Percentiles rank a stretch among this genome's conserved stretches.
Conservation (phyloP, 1,140 invertebrate genomes). For the Rhizoglyphus robini region DNA sequence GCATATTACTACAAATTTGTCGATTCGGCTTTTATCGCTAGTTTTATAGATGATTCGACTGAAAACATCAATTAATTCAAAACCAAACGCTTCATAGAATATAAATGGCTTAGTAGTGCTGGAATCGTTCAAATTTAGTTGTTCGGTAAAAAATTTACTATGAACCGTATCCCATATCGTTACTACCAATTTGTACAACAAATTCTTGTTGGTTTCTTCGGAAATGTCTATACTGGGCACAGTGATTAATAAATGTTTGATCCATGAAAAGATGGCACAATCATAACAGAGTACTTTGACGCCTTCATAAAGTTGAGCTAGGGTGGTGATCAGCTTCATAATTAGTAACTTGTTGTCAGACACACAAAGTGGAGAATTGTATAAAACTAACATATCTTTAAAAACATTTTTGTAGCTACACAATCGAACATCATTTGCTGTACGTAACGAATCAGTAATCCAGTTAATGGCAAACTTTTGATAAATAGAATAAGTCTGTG, state of each 20-base stretch:
- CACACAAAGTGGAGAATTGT: conserved; percentile 2
- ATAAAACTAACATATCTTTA: not conserved
- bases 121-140: not conserved
- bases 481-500: not conserved
- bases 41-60: not conserved
- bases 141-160: not conserved
- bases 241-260: conserved; percentile 4
- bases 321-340: not conserved
- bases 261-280: conserved; percentile 13
- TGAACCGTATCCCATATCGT: conserved; percentile 9
- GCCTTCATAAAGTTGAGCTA: not conserved
- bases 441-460: conserved; percentile 11
- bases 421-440: not conserved
- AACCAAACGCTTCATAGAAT: conserved; percentile 16
- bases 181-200: not conserved
- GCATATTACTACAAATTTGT: not conserved
- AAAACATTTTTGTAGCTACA: not conserved
- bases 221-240: not conserved
- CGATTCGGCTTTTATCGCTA: not conserved
- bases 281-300: not conserved
- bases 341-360: not conserved
- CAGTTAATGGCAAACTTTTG: conserved; percentile 7
- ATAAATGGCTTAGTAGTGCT: not conserved
- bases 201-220: not conserved
- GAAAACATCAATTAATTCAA: conserved; percentile 11